Evolutionary conservation across 2,113 vertebrate species (phyloP), one percentile per base, ranked within the genome.

Genomic region (Mesembrinibis cayennensis): DNA sequence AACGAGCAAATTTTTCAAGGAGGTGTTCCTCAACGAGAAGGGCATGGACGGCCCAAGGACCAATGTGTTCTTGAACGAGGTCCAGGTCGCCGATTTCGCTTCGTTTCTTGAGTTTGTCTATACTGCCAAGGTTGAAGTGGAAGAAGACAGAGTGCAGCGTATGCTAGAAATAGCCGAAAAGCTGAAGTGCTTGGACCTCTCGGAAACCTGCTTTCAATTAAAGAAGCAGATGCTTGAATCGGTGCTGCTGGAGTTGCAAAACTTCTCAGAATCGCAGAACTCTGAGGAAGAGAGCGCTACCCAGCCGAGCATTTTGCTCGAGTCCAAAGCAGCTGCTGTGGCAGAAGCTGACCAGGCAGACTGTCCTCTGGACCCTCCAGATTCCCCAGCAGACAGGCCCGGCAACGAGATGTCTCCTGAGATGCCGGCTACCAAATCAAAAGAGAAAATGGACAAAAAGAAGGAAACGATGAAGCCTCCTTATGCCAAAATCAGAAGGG

Each of bases 61-160:
- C 90, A 98, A 97, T 1, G 82, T 99, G 6, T 89, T 97, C 50
- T 90, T 99, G 56, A 98, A 97, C 8, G 98, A 99, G 78, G 98
- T 99, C 58, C 98, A 97, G 20, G 97, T 98, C 1, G 95, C 93
- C 0, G 98, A 99, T 62, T 99, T 99, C 72, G 98, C 98, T 17
- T 99, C 98, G 1, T 99, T 99, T 89, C 95, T 99, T 52, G 99
- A 99, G 40, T 99, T 99, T 69, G 99, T 99, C 11, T 99, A 99
- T 85, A 99, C 99, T 0, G 99, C 99, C 4, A 98, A 97, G 81
- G 98, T 99, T 2, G 98, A 99, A 67, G 98, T 99, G 3, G 98
- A 98, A 76, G 98, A 98, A 93, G 98, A 98, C n/a, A 96, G 98
- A 61, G 98, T 99, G 18, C 96, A 97, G 62, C 98, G 98, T 7